phyloP scores from a whole-genome alignment of 2,888 invertebrate genomes.

The Andricus curvator region DNA sequence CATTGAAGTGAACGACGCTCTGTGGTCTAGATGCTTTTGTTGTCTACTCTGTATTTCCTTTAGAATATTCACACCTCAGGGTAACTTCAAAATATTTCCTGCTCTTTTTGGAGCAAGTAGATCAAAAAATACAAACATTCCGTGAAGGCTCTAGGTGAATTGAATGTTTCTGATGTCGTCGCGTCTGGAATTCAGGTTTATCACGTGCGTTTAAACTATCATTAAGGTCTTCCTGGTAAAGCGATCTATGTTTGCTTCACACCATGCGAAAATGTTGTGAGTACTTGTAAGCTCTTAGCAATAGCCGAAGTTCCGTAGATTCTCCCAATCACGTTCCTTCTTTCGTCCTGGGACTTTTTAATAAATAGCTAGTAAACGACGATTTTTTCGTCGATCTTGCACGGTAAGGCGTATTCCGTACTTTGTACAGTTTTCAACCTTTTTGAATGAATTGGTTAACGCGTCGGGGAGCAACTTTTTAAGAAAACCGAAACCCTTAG shows the following conservation, averaged over 20 bases:
- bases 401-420: constrained; percentile 4
- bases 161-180: constrained; percentile 65
- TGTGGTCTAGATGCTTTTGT: constrained; percentile 69
- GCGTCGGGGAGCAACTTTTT: constrained; percentile 69
- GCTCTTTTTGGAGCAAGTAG: constrained; percentile 49
- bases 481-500: constrained; percentile 75
- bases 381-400: constrained; percentile 35
- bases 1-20: constrained; percentile 51
- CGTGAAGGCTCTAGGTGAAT: constrained; percentile 65
- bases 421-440: constrained; percentile 50
- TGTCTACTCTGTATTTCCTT: constrained; percentile 69
- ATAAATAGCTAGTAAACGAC: neutral
- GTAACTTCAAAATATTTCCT: constrained; percentile 40
- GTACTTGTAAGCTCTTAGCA: constrained; percentile 64
- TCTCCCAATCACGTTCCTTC: neutral
- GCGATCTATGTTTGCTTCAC: constrained; percentile 63
- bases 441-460: constrained; percentile 60
- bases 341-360: neutral
- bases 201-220: constrained; percentile 67
- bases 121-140: constrained; percentile 71
- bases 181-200: constrained; percentile 73
- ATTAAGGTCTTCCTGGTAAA: constrained; percentile 73
- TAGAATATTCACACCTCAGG: constrained; percentile 66
- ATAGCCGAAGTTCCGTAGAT: constrained; percentile 66
- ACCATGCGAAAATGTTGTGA: constrained; percentile 51